These are phyloP conservation scores for Molossus molossus DNA, from an alignment of 2,797 vertebrate genomes.

Conservation along the genomic window DNA sequence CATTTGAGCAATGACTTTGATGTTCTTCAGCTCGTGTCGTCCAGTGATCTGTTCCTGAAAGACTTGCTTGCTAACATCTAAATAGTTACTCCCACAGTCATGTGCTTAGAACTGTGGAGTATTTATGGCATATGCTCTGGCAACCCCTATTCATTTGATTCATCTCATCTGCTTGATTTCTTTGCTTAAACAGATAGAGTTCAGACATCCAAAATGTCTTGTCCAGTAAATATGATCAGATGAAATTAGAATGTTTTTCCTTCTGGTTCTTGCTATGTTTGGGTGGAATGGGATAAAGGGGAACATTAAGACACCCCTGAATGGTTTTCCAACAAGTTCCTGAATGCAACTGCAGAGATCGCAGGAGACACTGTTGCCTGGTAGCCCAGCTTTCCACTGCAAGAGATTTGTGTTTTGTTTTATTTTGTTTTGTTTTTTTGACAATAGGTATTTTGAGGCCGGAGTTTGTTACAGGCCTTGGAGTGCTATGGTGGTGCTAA, in stretches of 20 bases:
- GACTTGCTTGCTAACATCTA: neutral
- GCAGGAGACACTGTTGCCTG: neutral
- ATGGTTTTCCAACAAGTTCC: neutral
- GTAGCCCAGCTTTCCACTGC: neutral
- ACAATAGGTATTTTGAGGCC: neutral
- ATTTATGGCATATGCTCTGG: too few relatives aligned
- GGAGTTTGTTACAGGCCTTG: neutral
- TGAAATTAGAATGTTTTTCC: conserved; percentile 35
- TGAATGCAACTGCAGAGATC: neutral
- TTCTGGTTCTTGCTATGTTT: neutral
- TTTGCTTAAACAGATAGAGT: neutral
- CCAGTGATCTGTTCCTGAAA: neutral
- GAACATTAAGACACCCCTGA: neutral
- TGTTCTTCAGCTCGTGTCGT: neutral
- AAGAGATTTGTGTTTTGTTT: neutral
- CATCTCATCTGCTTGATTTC: neutral
- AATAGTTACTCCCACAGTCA: neutral
- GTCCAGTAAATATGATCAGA: neutral
- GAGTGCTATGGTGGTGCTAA: neutral
- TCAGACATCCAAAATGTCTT: neutral
- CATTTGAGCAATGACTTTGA: neutral
- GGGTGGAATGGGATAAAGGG: neutral
- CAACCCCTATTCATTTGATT: neutral
- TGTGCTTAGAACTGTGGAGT: neutral
- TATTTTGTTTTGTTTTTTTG: neutral